Base-by-base conservation (phyloP, 2,888 invertebrate species). In the Chrysolina haemoptera region DNA sequence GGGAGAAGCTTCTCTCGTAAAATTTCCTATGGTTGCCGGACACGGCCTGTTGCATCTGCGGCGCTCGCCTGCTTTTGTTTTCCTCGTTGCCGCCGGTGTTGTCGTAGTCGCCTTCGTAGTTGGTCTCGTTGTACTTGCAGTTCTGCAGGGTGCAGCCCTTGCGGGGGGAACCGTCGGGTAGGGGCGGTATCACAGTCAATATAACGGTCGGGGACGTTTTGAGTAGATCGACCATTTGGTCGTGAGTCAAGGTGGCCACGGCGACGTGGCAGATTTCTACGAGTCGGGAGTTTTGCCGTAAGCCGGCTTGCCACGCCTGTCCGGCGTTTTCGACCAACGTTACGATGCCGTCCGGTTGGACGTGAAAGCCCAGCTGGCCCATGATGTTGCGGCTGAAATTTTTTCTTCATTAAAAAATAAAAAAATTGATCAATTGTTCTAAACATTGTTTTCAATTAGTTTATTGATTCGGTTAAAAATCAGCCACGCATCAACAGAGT, bases 301-400 rank as follows among this genome's bases (percentile, higher is more conserved):
- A 90, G n/a, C 98, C 98, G 1, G 96, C 95, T 73, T 93, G 92
- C 88, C 93, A 93, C 41, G 95, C 94, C 46, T 90, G 89, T 35
- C 92, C 93, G 86, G 91, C 89, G 81, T 90, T 90, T 86, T 97
- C 97, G n/a, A 98, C 83, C 83, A 97, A 95, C 3, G 97, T 97
- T 41, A 98, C 96, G 27, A 98, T 93, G 3, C 98, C 98, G 87
- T 97, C 97, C 16, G 95, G 95, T 84, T 97, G 96, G 48, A 97
- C 96, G 88, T 95, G 95, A 88, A 95, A 95, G 14, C 96, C 97
- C 64, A 98, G 91, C 85, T 97, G 97, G 14, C 95, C 94, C 81
- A 94, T 91, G 67, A 92, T 92, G 85, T 96, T 97, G 20, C 97
- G 90, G 74, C 81, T 82, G 70, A 74, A 81, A 81, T 70, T 70